A percentile compares a stretch with the other conserved stretches of the same genome.
Conservation (phyloP, 2,113 vertebrate species). For the Emydocephalus ijimae region DNA sequence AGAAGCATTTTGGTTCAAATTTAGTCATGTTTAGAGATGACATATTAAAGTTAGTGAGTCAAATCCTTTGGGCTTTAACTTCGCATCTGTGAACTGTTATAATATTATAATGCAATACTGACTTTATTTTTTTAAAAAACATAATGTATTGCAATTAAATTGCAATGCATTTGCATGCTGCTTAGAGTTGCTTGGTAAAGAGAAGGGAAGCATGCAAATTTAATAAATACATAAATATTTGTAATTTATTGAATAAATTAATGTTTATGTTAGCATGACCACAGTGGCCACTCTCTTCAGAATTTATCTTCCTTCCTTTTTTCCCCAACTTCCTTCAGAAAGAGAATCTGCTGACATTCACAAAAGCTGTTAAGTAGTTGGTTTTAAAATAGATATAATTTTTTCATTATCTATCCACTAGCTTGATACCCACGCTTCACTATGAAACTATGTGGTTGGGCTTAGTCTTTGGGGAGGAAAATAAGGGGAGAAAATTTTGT, state of each 20-base stretch:
- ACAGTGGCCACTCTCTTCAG: background rate
- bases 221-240: background rate
- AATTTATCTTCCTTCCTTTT: background rate
- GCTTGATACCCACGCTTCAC: too few relatives aligned
- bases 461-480: too few relatives aligned
- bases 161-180: background rate
- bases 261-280: background rate
- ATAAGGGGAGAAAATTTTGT: too few relatives aligned
- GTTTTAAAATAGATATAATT: background rate
- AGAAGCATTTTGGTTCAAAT: background rate
- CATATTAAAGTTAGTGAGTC: background rate
- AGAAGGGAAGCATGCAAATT: background rate
- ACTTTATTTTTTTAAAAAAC: background rate
- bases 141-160: background rate
- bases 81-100: background rate
- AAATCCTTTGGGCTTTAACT: background rate
- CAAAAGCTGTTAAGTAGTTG: background rate
- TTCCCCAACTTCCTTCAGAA: background rate
- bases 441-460: too few relatives aligned
- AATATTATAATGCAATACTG: background rate
- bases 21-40: background rate
- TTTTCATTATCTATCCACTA: background rate
- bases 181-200: background rate
- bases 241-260: background rate
- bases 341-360: background rate